Base-by-base conservation (phyloP, 2,113 vertebrate species). In the Equus quagga region DNA sequence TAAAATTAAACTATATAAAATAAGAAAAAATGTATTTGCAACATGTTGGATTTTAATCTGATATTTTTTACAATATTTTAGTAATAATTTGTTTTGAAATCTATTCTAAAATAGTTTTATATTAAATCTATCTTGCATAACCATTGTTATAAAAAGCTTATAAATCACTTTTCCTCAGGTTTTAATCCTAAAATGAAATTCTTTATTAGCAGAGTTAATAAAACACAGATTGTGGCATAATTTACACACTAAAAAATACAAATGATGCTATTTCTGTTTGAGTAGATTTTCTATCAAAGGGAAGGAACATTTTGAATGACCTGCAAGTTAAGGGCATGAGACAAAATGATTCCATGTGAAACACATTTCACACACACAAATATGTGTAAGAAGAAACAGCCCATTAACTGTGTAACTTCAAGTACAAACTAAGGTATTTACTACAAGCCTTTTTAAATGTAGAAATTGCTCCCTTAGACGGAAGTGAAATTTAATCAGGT, bases 151-250 rank as follows among this genome's bases (percentile, higher is more conserved):
- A 89, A 92, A 69, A 94, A 90, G 33, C 51, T 76, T 88, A 62
- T 96, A 96, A 93, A 80, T 76, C 70, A 96, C 65, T 23, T 93
- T 89, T 94, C 49, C 58, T 89, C 28, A 60, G 15, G 18, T 95
- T 56, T 96, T 89, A 96, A 96, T 80, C 12, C 75, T 31, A 88
- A 97, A 97, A 92, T 97, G 54, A 94, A 97, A 95, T 90, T 97
- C 54, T 87, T 93, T 41, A 75, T 85, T 94, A 93, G 54, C 73
- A 90, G 73, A 93, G 36, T 79, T 96, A 91, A 96, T 69, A 95
- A 93, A 96, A 90, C 54, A 96, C 54, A 92, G 81, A 80, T 3
- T 82, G 23, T 15, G 78, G 23, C 31, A 79, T 93, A 87, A 97
- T 72, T 92, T 90, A 93, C 8, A 96, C 46, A 91, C 28, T 85